phyloP scores from a whole-genome alignment of 2,888 invertebrate species.

The Choristoneura rosaceana region DNA sequence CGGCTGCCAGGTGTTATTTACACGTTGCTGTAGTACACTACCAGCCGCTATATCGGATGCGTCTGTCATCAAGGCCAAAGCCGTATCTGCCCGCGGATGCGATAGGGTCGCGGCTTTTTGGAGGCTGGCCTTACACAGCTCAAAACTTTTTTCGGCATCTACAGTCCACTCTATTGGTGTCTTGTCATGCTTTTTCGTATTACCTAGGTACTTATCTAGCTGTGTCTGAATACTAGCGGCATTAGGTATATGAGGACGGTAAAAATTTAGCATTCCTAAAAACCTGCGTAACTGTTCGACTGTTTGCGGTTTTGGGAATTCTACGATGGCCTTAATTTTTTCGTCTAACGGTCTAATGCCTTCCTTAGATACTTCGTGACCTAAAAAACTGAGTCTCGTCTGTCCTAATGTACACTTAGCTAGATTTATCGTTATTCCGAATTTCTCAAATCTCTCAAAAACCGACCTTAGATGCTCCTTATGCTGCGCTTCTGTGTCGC shows the following conservation, averaged over 20 bases:
- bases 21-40: conserved; percentile 58
- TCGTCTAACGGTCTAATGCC: conserved; percentile 31
- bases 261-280: conserved; percentile 47
- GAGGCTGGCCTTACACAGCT: conserved; percentile 47
- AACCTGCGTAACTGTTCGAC: conserved; percentile 43
- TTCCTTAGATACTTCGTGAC: not conserved
- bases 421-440: conserved; percentile 40
- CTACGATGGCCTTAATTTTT: conserved; percentile 37
- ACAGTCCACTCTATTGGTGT: conserved; percentile 44
- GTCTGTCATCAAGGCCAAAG: conserved; percentile 52
- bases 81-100: conserved; percentile 47
- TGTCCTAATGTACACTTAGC: conserved; percentile 41
- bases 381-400: conserved; percentile 28
- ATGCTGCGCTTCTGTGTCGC: not conserved
- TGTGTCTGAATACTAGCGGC: conserved; percentile 7
- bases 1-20: conserved; percentile 50
- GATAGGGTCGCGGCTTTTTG: conserved; percentile 49
- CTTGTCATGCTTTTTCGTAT: conserved; percentile 43
- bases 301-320: conserved; percentile 43
- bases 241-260: conserved; percentile 40
- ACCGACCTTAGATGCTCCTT: conserved; percentile 11
- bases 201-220: conserved; percentile 9
- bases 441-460: conserved; percentile 10
- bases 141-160: conserved; percentile 42
- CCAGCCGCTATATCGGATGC: conserved; percentile 60